Conservation (phyloP, 2,888 invertebrate genomes). For the Mythimna albipuncta region DNA sequence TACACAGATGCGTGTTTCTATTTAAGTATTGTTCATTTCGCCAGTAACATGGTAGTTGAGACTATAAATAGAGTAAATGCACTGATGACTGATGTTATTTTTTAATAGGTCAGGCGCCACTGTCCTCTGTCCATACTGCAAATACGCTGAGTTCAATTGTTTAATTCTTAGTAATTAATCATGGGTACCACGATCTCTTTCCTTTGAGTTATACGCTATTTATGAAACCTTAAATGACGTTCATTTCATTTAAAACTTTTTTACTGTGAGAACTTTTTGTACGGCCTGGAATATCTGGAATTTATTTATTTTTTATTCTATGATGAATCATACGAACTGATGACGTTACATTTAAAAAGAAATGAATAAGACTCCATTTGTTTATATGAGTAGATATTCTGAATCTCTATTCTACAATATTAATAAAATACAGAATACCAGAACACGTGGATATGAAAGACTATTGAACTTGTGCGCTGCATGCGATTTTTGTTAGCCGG, state of each 20-base stretch:
- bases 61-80: slow-evolving; percentile 33
- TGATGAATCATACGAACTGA: not conserved
- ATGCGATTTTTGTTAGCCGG: slow-evolving; percentile 39
- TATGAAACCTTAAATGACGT: slow-evolving; percentile 43
- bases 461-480: slow-evolving; percentile 32
- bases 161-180: slow-evolving; percentile 78
- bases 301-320: slow-evolving; percentile 11
- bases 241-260: slow-evolving; percentile 40
- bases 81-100: slow-evolving; percentile 27
- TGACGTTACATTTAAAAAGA: too few relatives aligned
- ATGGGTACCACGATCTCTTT: slow-evolving; percentile 58
- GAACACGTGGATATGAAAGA: slow-evolving; percentile 12
- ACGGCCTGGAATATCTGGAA: slow-evolving; percentile 10
- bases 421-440: not conserved
- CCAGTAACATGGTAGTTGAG: slow-evolving; percentile 3
- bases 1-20: slow-evolving; percentile 20
- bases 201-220: slow-evolving; percentile 20
- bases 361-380: too few relatives aligned
- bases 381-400: too few relatives aligned
- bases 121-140: slow-evolving; percentile 43
- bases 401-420: not conserved
- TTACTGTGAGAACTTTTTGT: not conserved
- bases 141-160: slow-evolving; percentile 71
- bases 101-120: slow-evolving; percentile 46
- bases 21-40: slow-evolving; percentile 27